Evolutionary conservation across 2,888 invertebrate genomes (phyloP).

Genomic region (Thyatira batis): DNA sequence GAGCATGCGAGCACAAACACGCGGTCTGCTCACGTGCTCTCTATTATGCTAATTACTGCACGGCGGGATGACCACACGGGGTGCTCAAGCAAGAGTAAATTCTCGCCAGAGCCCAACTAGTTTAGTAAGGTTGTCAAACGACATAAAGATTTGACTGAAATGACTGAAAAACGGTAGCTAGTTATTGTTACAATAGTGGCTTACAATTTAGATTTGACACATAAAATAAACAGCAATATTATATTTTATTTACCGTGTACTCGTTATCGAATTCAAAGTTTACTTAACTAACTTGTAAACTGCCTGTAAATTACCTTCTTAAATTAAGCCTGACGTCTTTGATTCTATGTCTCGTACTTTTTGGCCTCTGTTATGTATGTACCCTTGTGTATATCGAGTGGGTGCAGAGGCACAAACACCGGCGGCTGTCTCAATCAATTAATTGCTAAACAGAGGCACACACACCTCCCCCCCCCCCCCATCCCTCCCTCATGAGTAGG

Average conservation of each 20-base stretch:
- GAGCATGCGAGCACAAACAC: not conserved
- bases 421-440: not conserved
- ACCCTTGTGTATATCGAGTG: not conserved
- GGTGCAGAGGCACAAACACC: not conserved
- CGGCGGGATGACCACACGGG: conserved; percentile 16
- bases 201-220: too few relatives aligned
- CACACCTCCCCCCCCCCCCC: too few relatives aligned
- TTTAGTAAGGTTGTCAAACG: not conserved
- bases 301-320: too few relatives aligned
- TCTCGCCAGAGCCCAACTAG: not conserved
- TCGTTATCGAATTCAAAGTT: too few relatives aligned
- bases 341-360: too few relatives aligned
- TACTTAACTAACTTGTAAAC: too few relatives aligned
- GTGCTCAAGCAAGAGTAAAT: not conserved
- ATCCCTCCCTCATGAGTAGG: too few relatives aligned
- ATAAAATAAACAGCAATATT: too few relatives aligned
- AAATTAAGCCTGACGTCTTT: too few relatives aligned
- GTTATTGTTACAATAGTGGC: not conserved
- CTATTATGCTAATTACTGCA: conserved; percentile 28
- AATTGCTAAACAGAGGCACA: not conserved
- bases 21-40: conserved; percentile 10
- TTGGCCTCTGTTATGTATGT: not conserved
- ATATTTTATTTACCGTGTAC: too few relatives aligned
- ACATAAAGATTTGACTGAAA: too few relatives aligned
- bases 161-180: not conserved